Conservation (phyloP, 2,113 vertebrate genomes). For the Amblyopsis rosae region DNA sequence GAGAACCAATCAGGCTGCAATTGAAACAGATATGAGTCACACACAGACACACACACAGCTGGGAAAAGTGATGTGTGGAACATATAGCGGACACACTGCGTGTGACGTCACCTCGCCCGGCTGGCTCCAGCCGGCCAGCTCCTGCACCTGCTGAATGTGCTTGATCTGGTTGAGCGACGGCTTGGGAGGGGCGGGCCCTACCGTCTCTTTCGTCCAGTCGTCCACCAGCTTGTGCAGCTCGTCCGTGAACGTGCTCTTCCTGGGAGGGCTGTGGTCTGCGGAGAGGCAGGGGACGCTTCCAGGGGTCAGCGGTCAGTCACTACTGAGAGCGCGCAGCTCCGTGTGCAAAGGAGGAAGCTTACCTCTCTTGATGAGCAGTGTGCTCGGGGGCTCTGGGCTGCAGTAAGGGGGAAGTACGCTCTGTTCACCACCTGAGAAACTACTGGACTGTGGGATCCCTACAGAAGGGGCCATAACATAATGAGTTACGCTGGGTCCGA, state of each 20-base stretch:
- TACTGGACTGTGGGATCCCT: slow-evolving; percentile 73
- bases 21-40: slow-evolving; percentile 54
- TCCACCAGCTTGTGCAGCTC: slow-evolving; percentile 91
- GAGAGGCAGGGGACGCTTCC: slow-evolving; percentile 22
- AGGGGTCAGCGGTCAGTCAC: background rate
- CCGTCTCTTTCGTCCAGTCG: slow-evolving; percentile 88
- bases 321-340: background rate
- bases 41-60: slow-evolving; percentile 9
- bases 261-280: slow-evolving; percentile 72
- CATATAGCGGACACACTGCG: background rate
- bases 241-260: slow-evolving; percentile 90
- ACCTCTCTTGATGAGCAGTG: slow-evolving; percentile 63
- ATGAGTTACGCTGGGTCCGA: slow-evolving; percentile 1
- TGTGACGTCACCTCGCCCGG: slow-evolving; percentile 75
- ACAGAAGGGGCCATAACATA: slow-evolving; percentile 12
- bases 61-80: too few relatives aligned
- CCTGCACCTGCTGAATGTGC: slow-evolving; percentile 86
- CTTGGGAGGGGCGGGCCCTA: slow-evolving; percentile 75
- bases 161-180: slow-evolving; percentile 92
- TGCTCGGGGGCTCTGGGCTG: slow-evolving; percentile 46
- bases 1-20: slow-evolving; percentile 70
- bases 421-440: slow-evolving; percentile 68
- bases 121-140: slow-evolving; percentile 82
- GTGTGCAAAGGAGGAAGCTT: background rate
- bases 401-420: slow-evolving; percentile 46